A percentile compares a stretch with the other conserved stretches of the same genome.
These are phyloP conservation scores for Harpagifer antarcticus DNA, from an alignment of 2,797 vertebrate genomes.

Conservation along the genomic window DNA sequence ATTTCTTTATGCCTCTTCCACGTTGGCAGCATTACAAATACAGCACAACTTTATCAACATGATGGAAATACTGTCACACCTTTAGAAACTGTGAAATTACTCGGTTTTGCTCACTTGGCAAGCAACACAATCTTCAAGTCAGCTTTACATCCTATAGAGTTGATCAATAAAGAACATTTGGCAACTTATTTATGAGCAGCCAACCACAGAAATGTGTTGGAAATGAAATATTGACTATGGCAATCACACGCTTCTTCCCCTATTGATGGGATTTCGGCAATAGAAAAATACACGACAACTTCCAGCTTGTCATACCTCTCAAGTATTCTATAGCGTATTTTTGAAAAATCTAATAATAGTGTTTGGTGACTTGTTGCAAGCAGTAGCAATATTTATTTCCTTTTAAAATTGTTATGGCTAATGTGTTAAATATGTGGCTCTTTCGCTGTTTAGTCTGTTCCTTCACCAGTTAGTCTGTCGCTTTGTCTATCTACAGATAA, in stretches of 20 bases:
- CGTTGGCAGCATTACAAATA: conserved; percentile 1
- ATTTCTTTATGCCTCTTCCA: not conserved
- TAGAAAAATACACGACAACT: not conserved
- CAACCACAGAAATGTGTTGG: not conserved
- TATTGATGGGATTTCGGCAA: not conserved
- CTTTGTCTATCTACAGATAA: too few relatives aligned
- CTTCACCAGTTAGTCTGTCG: not conserved
- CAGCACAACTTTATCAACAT: not conserved
- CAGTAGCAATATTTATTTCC: too few relatives aligned
- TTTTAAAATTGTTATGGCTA: too few relatives aligned
- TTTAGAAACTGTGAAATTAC: not conserved
- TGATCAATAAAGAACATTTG: not conserved
- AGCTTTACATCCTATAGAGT: not conserved
- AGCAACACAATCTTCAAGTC: not conserved
- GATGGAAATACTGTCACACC: conserved; percentile 1
- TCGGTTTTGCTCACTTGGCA: conserved; percentile 1
- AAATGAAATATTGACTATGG: not conserved
- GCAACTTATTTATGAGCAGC: not conserved
- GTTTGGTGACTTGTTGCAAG: not conserved
- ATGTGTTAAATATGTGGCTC: too few relatives aligned
- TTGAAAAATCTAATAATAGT: not conserved
- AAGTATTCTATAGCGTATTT: not conserved
- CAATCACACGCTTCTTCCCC: not conserved
- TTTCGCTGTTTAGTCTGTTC: not conserved
- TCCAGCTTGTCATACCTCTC: not conserved